Base-by-base conservation (phyloP, 2,888 invertebrate species). In the Drosophila kokeensis region DNA sequence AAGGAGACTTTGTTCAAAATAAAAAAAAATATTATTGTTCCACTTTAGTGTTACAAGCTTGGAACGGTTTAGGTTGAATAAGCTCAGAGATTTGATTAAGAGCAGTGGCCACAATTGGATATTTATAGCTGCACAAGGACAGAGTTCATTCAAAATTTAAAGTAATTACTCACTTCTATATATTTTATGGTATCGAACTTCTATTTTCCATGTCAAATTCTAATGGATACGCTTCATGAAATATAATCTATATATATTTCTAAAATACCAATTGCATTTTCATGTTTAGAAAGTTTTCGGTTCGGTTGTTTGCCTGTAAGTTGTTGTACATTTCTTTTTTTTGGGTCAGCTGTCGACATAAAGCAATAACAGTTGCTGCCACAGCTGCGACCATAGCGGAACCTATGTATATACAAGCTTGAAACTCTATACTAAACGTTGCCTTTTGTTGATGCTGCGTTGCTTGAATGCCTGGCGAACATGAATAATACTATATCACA, bases 401-500 rank as follows among this genome's bases (percentile, higher is more conserved):
- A 15, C 18, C n/a, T 36, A 34, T 38, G 24, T 34, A 48, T 38
- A 27, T 34, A 48, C 21, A 30, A 45, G 62, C 38, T 42, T 59
- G 53, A 24, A 45, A 45, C 55, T 57, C 42, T 49, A 36, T 36
- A 58, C 61, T 78, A 79, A 75, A 71, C 62, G 73, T 65, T 72
- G 76, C 50, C 71, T 58, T 82, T 84, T 82, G 85, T 79, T 71
- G 63, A 27, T 57, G 58, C 54, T 55, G 49, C 45, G 62, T 42
- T 54, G 77, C 73, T 65, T 53, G 75, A 82, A 83, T 75, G 83
- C 86, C 68, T 55, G 71, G 58, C 66, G 76, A 85, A 81, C 76
- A 76, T 79, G 81, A 73, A 85, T 71, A 79, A 82, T 82, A 85
- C 73, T 74, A 71, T 85, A 87, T 85, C 87, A 80, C 85, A 80